phyloP scores from a whole-genome alignment of 1,140 invertebrate species.

The Hestina assimilis region DNA sequence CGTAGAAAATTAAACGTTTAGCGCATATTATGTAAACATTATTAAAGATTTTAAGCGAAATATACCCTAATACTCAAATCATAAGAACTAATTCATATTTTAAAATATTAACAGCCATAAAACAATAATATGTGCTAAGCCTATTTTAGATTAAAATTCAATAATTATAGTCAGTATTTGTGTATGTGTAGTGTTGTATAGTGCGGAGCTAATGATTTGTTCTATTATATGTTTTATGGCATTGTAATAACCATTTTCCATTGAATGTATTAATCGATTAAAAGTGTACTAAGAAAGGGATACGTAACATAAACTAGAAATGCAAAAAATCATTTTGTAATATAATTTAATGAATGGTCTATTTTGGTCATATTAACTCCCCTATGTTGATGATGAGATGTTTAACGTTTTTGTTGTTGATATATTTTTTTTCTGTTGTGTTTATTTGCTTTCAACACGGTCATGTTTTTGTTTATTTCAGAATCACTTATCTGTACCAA shows the following conservation, averaged over 20 bases:
- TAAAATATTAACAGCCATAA: no score
- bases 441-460: slow-evolving; percentile 79
- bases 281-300: no score
- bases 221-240: not conserved
- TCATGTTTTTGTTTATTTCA: slow-evolving; percentile 89
- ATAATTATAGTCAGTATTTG: not conserved
- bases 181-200: not conserved
- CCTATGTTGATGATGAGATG: slow-evolving; percentile 13
- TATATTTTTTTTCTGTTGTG: slow-evolving; percentile 78
- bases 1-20: not conserved
- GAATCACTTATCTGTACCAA: slow-evolving; percentile 92
- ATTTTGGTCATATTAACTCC: not conserved
- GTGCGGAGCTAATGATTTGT: not conserved
- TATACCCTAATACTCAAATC: not conserved
- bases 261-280: no score
- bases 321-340: not conserved
- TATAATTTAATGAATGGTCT: not conserved
- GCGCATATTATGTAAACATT: not conserved
- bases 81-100: not conserved
- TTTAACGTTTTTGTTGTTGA: slow-evolving; percentile 59
- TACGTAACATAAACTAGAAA: not conserved
- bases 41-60: no score
- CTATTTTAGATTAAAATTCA: no score
- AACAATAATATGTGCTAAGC: no score
- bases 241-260: not conserved